These are phyloP conservation scores for Arothron firmamentum DNA, from an alignment of 2,113 vertebrate genomes.

Conservation along the genomic window DNA sequence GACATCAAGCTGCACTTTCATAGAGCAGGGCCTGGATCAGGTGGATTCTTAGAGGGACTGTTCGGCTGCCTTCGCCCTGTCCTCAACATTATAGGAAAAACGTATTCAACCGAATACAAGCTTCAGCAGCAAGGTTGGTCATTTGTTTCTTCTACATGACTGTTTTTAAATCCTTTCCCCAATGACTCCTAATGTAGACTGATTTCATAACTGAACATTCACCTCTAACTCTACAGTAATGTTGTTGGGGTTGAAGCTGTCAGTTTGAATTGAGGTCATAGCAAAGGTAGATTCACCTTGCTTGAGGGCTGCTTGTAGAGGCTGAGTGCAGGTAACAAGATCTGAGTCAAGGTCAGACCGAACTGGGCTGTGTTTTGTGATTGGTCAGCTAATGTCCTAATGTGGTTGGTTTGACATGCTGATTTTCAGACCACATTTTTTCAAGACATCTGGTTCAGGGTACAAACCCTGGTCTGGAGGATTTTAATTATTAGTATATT, in stretches of 20 bases:
- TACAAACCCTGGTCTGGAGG: no score
- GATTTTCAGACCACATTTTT: conserved; percentile 1
- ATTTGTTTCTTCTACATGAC: conserved; percentile 6
- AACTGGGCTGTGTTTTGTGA: conserved; percentile 19
- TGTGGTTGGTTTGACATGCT: conserved; percentile 2
- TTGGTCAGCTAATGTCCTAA: conserved; percentile 12
- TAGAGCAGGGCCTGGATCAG: conserved; percentile 76
- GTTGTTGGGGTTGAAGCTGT: conserved; percentile 27
- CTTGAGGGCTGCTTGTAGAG: conserved; percentile 24
- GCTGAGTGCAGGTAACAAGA: conserved; percentile 20
- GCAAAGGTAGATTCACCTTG: conserved; percentile 49
- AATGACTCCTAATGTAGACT: conserved; percentile 16
- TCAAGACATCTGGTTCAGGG: conserved; percentile 7
- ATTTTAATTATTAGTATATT: no score
- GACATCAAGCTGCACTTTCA: conserved; percentile 96
- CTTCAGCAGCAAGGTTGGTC: conserved; percentile 93
- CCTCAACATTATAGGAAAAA: conserved; percentile 99
- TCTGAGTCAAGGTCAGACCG: conserved; percentile 30
- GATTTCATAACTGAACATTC: conserved; percentile 36
- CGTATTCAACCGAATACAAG: conserved; percentile 97
- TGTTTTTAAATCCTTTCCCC: not conserved
- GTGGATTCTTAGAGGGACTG: conserved; percentile 95
- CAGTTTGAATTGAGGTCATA: conserved; percentile 50
- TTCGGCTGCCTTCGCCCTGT: conserved; percentile 94
- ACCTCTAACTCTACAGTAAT: not conserved